Conservation (phyloP, 2,797 vertebrate genomes). For the Pyrocephalus nanus region DNA sequence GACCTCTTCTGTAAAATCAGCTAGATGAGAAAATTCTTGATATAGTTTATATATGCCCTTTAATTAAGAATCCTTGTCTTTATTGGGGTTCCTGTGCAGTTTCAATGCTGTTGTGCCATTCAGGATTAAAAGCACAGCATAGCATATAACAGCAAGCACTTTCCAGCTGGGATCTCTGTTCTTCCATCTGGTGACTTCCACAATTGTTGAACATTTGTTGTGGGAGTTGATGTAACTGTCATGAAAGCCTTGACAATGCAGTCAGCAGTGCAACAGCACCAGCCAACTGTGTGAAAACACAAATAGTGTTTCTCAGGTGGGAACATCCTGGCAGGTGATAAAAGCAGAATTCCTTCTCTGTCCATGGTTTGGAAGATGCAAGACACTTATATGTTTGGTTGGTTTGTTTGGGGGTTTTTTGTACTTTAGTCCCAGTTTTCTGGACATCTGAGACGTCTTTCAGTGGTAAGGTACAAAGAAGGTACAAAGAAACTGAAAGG, state of each 20-base stretch:
- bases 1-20: neutral
- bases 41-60: neutral
- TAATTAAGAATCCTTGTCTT: neutral
- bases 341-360: neutral
- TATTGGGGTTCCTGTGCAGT: neutral
- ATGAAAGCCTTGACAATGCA: neutral
- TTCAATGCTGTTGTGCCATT: neutral
- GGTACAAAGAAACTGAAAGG: neutral
- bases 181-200: neutral
- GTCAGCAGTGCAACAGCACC: neutral
- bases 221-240: neutral
- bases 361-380: neutral
- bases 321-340: neutral
- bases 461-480: neutral
- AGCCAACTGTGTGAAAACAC: neutral
- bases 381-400: neutral
- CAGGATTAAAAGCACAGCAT: neutral
- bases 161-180: accelerated
- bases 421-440: neutral
- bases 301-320: neutral
- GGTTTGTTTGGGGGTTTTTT: neutral
- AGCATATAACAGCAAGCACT: neutral
- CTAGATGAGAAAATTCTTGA: neutral
- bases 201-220: neutral
- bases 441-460: neutral